Conservation (phyloP, 2,797 vertebrate species). For the Erpetoichthys calabaricus region DNA sequence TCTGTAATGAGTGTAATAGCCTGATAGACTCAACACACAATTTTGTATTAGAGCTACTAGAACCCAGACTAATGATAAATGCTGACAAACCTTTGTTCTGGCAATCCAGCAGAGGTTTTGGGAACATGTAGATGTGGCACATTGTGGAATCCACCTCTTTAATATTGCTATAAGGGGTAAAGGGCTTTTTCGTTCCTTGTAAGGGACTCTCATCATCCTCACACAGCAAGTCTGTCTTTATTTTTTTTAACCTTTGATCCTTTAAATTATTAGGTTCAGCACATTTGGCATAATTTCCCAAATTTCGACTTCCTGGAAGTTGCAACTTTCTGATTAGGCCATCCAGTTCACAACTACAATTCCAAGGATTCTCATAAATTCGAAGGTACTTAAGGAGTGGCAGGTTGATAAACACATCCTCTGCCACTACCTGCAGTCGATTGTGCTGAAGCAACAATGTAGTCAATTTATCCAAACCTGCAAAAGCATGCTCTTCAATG, state of each 20-base stretch:
- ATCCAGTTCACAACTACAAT: slow-evolving; percentile 72
- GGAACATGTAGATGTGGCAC: slow-evolving; percentile 76
- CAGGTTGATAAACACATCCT: slow-evolving; percentile 72
- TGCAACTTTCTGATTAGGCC: slow-evolving; percentile 73
- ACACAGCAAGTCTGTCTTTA: slow-evolving; percentile 62
- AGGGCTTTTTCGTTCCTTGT: background rate
- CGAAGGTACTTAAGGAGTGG: slow-evolving; percentile 75
- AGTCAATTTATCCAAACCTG: slow-evolving; percentile 68
- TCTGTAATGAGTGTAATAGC: too few relatives aligned
- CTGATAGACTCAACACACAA: too few relatives aligned
- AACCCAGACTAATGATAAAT: too few relatives aligned
- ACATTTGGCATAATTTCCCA: slow-evolving; percentile 85
- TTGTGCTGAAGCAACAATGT: slow-evolving; percentile 91
- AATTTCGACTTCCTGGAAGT: slow-evolving; percentile 76
- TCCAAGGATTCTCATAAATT: slow-evolving; percentile 91
- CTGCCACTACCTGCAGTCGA: slow-evolving; percentile 55
- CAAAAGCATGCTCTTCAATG: slow-evolving; percentile 74
- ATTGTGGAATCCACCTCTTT: slow-evolving; percentile 54
- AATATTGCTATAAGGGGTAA: slow-evolving; percentile 11
- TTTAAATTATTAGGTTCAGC: slow-evolving; percentile 47
- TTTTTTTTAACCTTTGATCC: slow-evolving; percentile 67
- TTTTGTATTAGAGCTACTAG: too few relatives aligned
- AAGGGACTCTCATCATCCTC: slow-evolving; percentile 23
- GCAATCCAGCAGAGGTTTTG: slow-evolving; percentile 74
- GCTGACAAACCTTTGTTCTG: slow-evolving; percentile 67